Evolutionary conservation across 2,888 invertebrate genomes (phyloP), one percentile per base, ranked within the genome.

Genomic region (Salticus scenicus): DNA sequence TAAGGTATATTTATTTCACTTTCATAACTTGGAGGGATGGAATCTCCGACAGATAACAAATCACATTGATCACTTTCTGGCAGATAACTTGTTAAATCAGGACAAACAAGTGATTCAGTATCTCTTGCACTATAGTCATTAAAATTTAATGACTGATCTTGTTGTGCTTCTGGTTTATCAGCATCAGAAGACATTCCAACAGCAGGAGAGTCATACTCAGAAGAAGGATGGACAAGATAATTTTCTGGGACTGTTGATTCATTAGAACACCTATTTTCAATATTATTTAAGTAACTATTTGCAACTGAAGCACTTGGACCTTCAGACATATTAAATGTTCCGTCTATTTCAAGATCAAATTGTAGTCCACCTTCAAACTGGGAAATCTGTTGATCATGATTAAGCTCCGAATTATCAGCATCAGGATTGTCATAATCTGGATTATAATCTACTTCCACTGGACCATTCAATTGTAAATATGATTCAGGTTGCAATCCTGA

Each of bases 401-500:
- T 78, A 78, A 74, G 71, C 70, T 73, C 75, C 76, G 80, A 80
- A 66, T 47, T 42, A 70, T 81, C 89, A 90, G 92, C 90, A 84
- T 91, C 91, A 88, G 89, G 91, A 78, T 91, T 90, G 85, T 92
- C 92, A 89, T 92, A 92, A 89, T 92, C 92, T 30, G 92, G 92
- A 75, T 91, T 90, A 88, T 92, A 92, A 27, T 92, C 92, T 51
- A 92, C 92, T 90, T 93, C 92, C 67, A 92, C 92, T 74, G 93
- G 92, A 14, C 93, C 93, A 91, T 93, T 93, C 42, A 90, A 88
- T 82, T 89, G 90, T 76, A 89, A 87, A 79, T 88, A 88, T 33
- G 88, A 87, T 91, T 89, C 92, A 92, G 12, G 91, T 90, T 86
- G 90, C 89, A 86, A 91, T 47, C 92, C 91, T 87, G 91, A 90